Conservation (phyloP, 2,797 vertebrate species). For the Ptychobarbus kaznakovi region DNA sequence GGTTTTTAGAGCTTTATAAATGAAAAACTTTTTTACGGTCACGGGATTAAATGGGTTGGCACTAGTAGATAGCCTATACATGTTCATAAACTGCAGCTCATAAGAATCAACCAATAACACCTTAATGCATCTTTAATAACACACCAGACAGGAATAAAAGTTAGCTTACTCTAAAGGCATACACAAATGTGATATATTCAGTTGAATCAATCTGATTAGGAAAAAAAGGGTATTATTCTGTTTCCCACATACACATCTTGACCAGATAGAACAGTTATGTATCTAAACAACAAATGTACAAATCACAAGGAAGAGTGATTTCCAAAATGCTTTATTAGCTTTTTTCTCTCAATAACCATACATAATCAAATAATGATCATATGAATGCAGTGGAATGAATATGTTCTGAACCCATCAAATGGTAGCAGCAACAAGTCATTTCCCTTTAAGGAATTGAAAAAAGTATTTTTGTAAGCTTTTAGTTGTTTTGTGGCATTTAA, state of each 20-base stretch:
- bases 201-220: neutral
- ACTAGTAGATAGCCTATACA: neutral
- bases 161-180: neutral
- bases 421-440: neutral
- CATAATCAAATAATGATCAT: neutral
- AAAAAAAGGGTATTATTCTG: neutral
- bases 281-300: neutral
- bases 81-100: neutral
- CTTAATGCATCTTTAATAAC: neutral
- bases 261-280: neutral
- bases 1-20: no score
- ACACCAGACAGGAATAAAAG: no score
- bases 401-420: conserved; percentile 5
- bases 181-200: neutral
- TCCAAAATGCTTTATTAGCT: conserved; percentile 32
- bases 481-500: neutral
- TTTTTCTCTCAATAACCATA: neutral
- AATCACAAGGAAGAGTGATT: neutral
- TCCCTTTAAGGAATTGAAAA: neutral
- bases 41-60: neutral
- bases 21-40: no score
- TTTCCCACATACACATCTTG: neutral
- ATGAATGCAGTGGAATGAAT: conserved; percentile 19
- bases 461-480: neutral
- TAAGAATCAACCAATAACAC: neutral